Conservation (phyloP, 2,113 vertebrate species). For the Pantherophis guttatus region DNA sequence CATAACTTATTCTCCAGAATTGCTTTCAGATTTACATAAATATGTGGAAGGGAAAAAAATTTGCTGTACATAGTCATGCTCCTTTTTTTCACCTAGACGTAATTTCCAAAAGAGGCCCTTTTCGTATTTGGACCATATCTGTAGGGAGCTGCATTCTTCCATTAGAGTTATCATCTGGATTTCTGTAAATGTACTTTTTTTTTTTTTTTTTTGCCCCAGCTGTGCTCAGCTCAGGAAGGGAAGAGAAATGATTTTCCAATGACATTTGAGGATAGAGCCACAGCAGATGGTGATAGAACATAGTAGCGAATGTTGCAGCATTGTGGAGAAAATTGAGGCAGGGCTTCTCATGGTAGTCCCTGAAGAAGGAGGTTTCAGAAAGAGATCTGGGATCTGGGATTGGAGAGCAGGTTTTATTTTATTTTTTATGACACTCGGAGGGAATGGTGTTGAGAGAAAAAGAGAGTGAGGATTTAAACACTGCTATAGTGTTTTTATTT, state of each 20-base stretch:
- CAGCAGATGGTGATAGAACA: background rate
- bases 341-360: background rate
- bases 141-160: background rate
- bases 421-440: background rate
- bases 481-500: background rate
- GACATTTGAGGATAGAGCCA: background rate
- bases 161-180: background rate
- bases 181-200: background rate
- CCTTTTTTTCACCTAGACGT: background rate
- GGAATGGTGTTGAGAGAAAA: background rate
- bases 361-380: background rate
- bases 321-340: background rate
- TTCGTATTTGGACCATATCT: background rate
- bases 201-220: background rate
- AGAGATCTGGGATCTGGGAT: background rate
- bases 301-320: background rate
- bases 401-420: background rate
- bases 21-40: background rate
- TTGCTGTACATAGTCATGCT: background rate
- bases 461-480: background rate
- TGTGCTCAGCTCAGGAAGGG: background rate
- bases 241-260: background rate
- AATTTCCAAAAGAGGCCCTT: background rate
- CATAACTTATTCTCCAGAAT: background rate
- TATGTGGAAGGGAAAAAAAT: too few relatives aligned